phyloP scores from a whole-genome alignment of 2,888 invertebrate genomes.

The Rapana venosa region DNA sequence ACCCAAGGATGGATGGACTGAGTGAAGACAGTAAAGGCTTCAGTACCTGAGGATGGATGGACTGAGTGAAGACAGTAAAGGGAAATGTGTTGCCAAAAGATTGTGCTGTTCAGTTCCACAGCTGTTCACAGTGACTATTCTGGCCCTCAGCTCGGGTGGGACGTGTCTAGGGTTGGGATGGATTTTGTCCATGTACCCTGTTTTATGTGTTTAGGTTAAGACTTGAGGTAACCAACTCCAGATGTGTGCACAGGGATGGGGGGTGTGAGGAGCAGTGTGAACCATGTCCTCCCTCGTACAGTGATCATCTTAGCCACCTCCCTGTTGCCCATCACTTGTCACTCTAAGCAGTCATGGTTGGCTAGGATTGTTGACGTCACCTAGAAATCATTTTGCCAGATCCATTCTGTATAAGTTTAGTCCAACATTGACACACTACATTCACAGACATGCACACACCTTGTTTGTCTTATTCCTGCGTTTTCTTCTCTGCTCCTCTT shows the following conservation, averaged over 20 bases:
- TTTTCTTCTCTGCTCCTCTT: constrained; percentile 11
- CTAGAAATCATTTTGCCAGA: constrained; percentile 37
- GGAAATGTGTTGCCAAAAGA: neutral
- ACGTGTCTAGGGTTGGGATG: constrained; percentile 69
- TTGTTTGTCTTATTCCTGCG: constrained; percentile 7
- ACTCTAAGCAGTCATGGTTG: constrained; percentile 37
- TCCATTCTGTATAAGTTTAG: constrained; percentile 17
- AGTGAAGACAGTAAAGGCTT: too few species aligned
- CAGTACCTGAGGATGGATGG: neutral
- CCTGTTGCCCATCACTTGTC: constrained; percentile 37
- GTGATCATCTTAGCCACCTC: constrained; percentile 7
- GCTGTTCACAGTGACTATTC: constrained; percentile 6
- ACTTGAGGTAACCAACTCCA: neutral
- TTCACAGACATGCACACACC: constrained; percentile 8
- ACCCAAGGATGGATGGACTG: neutral
- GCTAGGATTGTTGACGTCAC: constrained; percentile 36
- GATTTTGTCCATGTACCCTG: constrained; percentile 48
- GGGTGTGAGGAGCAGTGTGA: constrained; percentile 15
- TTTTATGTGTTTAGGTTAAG: constrained; percentile 44
- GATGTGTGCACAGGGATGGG: constrained; percentile 33
- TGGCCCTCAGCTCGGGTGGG: constrained; percentile 57
- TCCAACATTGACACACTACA: constrained; percentile 2
- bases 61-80: too few species aligned
- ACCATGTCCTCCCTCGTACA: constrained; percentile 20
- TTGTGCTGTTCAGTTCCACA: neutral